Percentiles rank a stretch among this genome's conserved stretches.
phyloP scores from a whole-genome alignment of 1,140 invertebrate genomes.

The Sesamia nonagrioides region DNA sequence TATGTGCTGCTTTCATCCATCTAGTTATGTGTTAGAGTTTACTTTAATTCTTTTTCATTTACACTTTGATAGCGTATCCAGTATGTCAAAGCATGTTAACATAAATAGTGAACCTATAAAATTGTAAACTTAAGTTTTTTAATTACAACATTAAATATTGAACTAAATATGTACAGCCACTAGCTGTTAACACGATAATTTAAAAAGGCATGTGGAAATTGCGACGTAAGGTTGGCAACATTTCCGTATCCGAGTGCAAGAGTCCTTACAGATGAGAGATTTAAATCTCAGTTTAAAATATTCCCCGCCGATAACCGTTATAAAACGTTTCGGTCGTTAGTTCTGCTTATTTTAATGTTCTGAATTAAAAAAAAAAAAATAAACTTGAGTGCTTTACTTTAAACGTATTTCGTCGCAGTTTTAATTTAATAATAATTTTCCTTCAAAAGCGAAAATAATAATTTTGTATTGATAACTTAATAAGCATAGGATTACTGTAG shows the following conservation, averaged over 20 bases:
- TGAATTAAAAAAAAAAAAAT: conserved; percentile 21
- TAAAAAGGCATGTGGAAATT: conserved; percentile 86
- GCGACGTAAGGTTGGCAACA: conserved; percentile 84
- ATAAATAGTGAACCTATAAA: conserved; percentile 60
- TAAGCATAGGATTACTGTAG: conserved; percentile 10
- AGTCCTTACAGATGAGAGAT: conserved; percentile 82
- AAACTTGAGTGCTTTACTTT: conserved; percentile 1
- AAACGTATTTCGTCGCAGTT: background rate
- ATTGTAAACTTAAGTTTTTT: conserved; percentile 77
- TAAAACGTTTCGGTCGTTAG: conserved; percentile 30
- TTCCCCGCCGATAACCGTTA: conserved; percentile 31
- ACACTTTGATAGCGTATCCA: conserved; percentile 74
- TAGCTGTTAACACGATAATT: conserved; percentile 77
- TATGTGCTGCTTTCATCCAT: conserved; percentile 46
- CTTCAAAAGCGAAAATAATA: background rate
- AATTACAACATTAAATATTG: conserved; percentile 81
- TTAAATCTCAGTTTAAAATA: conserved; percentile 72
- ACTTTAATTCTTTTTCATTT: conserved; percentile 60
- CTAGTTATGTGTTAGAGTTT: conserved; percentile 3
- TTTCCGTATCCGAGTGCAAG: conserved; percentile 81
- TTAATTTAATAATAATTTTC: background rate
- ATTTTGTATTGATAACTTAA: conserved; percentile 15
- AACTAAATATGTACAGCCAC: conserved; percentile 74
- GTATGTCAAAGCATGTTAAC: conserved; percentile 64
- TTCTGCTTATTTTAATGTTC: conserved; percentile 7